Evolutionary conservation across 1,140 invertebrate species (phyloP).

Genomic region (Caenorhabditis tropicalis): DNA sequence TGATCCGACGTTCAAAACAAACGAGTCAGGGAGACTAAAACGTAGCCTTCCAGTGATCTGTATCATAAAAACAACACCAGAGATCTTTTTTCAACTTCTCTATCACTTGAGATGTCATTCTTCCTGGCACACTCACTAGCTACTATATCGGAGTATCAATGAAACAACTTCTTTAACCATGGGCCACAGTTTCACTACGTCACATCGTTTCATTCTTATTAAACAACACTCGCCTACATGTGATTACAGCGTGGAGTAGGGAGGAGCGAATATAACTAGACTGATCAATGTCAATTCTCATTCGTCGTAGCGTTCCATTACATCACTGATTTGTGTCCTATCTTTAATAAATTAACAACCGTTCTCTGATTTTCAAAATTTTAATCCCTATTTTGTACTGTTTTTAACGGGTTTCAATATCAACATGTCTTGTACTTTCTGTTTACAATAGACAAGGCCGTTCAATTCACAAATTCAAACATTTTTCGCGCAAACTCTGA

Average conservation of each 20-base stretch:
- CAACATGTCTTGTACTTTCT: too few relatives aligned
- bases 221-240: constrained; percentile 26
- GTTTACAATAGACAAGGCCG: neutral
- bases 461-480: too few relatives aligned
- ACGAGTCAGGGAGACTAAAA: neutral
- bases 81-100: neutral
- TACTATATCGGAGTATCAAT: constrained; percentile 14
- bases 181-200: constrained; percentile 29
- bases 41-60: constrained; percentile 4
- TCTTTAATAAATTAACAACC: neutral
- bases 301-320: neutral
- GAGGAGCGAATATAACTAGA: neutral
- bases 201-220: neutral
- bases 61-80: constrained; percentile 17
- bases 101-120: constrained; percentile 4
- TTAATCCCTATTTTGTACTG: too few relatives aligned
- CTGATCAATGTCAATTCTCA: neutral
- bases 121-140: neutral
- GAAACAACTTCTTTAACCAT: neutral
- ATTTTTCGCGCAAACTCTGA: neutral
- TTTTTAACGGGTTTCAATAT: too few relatives aligned
- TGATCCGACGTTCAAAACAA: neutral
- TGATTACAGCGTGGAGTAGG: constrained; percentile 20
- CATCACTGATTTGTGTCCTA: neutral
- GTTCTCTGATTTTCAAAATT: neutral